Conservation (phyloP, 2,888 invertebrate species). For the Andrena dorsata region DNA sequence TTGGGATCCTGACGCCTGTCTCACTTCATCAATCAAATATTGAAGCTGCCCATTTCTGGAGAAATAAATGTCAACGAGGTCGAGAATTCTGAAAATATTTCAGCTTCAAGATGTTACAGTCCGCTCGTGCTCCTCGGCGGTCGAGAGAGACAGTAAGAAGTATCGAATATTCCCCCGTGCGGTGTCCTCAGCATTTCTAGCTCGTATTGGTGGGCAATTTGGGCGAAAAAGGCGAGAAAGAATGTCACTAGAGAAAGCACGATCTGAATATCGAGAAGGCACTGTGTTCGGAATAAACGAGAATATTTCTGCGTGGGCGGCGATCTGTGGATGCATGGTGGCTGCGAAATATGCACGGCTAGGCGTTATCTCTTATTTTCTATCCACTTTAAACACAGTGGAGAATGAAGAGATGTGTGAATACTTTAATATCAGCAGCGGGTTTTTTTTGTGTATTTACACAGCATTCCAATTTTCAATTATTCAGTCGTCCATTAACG, state of each 20-base stretch:
- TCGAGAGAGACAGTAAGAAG: not conserved
- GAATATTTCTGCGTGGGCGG: not conserved
- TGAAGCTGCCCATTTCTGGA: no score
- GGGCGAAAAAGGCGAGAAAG: not conserved
- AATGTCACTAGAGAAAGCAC: not conserved
- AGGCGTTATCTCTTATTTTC: not conserved
- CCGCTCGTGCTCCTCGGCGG: no score
- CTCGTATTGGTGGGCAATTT: not conserved
- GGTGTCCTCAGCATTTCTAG: not conserved
- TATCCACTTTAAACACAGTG: not conserved
- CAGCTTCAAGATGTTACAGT: not conserved
- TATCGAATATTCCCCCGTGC: not conserved
- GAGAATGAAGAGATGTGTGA: not conserved
- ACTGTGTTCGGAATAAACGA: no score
- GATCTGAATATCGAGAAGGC: not conserved
- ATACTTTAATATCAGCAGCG: not conserved
- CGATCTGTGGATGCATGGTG: not conserved
- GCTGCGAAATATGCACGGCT: not conserved
- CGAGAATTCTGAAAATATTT: not conserved
- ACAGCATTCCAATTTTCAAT: no score
- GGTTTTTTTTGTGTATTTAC: not conserved
- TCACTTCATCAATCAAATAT: no score
- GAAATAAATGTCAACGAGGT: no score
- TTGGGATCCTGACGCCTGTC: no score
- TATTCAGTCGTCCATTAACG: no score